phyloP scores from a whole-genome alignment of 2,797 vertebrate species.

The Notoglanidium macrostoma region DNA sequence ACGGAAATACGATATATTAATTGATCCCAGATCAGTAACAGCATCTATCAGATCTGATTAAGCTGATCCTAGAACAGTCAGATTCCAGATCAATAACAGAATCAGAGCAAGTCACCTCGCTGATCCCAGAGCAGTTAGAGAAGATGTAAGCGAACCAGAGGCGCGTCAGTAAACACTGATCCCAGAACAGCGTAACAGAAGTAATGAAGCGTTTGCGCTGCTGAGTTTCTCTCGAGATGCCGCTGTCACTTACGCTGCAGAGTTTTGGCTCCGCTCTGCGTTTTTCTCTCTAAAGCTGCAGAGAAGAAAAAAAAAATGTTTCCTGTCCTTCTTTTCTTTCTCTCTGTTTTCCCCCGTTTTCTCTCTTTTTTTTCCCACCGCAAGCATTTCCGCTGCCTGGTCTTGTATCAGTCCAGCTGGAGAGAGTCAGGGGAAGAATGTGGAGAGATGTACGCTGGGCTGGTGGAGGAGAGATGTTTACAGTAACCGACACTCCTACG shows the following conservation, averaged over 20 bases:
- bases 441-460: slow-evolving; percentile 40
- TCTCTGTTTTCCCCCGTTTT: slow-evolving; percentile 33
- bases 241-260: slow-evolving; percentile 47
- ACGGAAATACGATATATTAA: neutral
- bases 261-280: slow-evolving; percentile 43
- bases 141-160: neutral
- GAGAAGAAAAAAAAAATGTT: slow-evolving; percentile 56
- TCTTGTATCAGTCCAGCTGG: slow-evolving; percentile 63
- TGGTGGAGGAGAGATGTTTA: slow-evolving; percentile 2
- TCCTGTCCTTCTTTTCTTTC: slow-evolving; percentile 52
- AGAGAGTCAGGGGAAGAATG: slow-evolving; percentile 62
- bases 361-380: slow-evolving; percentile 38
- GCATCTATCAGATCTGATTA: neutral
- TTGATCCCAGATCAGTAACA: neutral
- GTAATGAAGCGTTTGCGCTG: neutral
- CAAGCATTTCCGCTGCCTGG: slow-evolving; percentile 67
- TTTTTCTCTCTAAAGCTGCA: slow-evolving; percentile 48
- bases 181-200: neutral
- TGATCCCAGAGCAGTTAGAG: neutral
- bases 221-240: slow-evolving; percentile 3
- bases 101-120: neutral
- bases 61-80: neutral
- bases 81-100: neutral
- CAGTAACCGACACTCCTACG: neutral
- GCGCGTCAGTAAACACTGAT: neutral